A percentile compares a stretch with the other conserved stretches of the same genome.
Conservation (phyloP, 1,140 invertebrate species). For the Hylaeus anthracinus region DNA sequence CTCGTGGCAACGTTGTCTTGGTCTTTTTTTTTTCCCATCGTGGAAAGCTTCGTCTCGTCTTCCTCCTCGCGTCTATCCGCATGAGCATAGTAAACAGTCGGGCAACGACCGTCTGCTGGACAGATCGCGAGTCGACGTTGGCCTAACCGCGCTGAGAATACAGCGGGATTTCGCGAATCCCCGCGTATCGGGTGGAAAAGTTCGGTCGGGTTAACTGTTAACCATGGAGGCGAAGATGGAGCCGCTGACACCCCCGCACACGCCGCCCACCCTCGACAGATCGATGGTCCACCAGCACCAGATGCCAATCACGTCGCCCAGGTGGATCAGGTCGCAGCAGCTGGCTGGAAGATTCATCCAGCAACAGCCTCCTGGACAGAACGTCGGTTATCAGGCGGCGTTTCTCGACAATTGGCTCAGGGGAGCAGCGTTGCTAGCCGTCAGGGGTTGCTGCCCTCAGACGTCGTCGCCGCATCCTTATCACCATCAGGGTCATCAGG, state of each 20-base stretch:
- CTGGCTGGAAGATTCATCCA: conserved; percentile 31
- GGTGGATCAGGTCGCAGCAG: conserved; percentile 59
- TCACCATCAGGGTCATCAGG: conserved; percentile 71
- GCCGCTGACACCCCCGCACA: conserved; percentile 86
- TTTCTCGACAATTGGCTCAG: conserved; percentile 88
- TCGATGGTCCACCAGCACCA: conserved; percentile 46
- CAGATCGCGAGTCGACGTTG: too few relatives aligned
- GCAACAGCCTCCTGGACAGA: conserved; percentile 70
- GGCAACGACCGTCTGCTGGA: neutral
- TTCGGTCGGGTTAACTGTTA: too few relatives aligned
- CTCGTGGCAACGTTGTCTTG: conserved; percentile 67
- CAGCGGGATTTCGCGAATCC: too few relatives aligned
- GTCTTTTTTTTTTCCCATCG: conserved; percentile 54
- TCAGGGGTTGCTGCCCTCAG: conserved; percentile 71
- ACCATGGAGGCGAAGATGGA: conserved; percentile 72
- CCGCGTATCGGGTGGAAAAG: too few relatives aligned
- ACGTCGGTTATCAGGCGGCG: conserved; percentile 80
- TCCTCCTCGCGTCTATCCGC: neutral
- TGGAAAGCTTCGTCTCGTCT: too few relatives aligned
- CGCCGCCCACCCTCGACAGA: conserved; percentile 83
- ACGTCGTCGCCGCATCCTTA: conserved; percentile 68
- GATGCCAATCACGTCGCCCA: conserved; percentile 52
- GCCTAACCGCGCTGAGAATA: too few relatives aligned
- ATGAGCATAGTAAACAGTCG: neutral
- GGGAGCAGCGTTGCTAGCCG: conserved; percentile 83